phyloP scores from a whole-genome alignment of 2,888 invertebrate genomes.

The Gortyna flavago region DNA sequence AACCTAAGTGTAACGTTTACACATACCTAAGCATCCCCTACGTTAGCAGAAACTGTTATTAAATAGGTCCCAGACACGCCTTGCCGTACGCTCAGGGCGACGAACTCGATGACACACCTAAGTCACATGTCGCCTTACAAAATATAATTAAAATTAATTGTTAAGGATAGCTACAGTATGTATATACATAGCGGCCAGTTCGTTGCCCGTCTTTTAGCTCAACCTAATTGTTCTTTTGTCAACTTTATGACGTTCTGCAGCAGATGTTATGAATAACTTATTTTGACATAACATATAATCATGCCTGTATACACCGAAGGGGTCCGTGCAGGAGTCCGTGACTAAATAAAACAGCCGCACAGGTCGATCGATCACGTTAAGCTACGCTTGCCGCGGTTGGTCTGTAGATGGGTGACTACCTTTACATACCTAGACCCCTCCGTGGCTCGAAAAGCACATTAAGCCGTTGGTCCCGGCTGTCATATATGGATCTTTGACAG shows the following conservation, averaged over 20 bases:
- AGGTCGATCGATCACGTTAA: not conserved
- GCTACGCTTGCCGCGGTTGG: not conserved
- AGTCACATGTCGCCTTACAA: constrained; percentile 17
- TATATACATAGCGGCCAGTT: constrained; percentile 3
- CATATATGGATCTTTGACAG: not conserved
- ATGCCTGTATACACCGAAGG: not conserved
- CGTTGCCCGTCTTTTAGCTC: constrained; percentile 13
- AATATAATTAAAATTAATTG: constrained; percentile 33
- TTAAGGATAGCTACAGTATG: not conserved
- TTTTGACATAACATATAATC: not conserved
- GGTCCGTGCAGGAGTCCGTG: not conserved
- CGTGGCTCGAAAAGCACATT: not conserved
- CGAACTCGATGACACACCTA: constrained; percentile 33
- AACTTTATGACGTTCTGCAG: constrained; percentile 19
- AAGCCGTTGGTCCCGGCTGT: not conserved
- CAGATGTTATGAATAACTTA: constrained; percentile 3
- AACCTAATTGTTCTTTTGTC: constrained; percentile 3
- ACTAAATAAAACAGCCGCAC: not conserved
- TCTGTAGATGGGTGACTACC: not conserved
- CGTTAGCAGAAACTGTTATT: constrained; percentile 19
- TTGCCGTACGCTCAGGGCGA: constrained; percentile 7
- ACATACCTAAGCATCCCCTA: constrained; percentile 1
- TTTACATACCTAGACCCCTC: not conserved
- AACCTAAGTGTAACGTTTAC: not conserved
- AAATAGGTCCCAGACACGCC: constrained; percentile 42